Conservation (phyloP, 2,888 invertebrate species). For the Hemithea aestivaria region DNA sequence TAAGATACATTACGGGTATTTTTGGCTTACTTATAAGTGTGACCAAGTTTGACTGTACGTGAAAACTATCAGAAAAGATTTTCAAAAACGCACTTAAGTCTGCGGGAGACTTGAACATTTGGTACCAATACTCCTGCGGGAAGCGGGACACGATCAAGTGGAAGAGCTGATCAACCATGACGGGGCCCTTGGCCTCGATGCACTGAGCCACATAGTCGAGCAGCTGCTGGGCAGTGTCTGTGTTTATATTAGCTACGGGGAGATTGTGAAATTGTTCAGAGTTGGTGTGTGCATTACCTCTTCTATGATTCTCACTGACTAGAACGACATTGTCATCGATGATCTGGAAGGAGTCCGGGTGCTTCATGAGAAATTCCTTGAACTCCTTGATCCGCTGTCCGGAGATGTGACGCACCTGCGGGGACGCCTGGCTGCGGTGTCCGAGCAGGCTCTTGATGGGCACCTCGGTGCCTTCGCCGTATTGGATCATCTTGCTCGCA, state of each 20-base stretch:
- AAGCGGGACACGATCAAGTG: conserved; percentile 88
- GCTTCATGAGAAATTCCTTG: conserved; percentile 91
- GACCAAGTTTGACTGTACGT: conserved; percentile 95
- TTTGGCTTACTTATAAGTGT: conserved; percentile 88
- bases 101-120: conserved; percentile 93
- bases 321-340: conserved; percentile 92
- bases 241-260: conserved; percentile 89
- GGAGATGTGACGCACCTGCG: conserved; percentile 97
- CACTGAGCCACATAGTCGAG: conserved; percentile 90
- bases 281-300: conserved; percentile 83
- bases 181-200: conserved; percentile 89
- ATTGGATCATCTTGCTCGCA: conserved; percentile 95
- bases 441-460: conserved; percentile 97
- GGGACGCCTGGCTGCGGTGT: conserved; percentile 97
- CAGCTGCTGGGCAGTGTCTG: conserved; percentile 89
- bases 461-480: conserved; percentile 97
- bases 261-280: conserved; percentile 83
- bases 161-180: conserved; percentile 92
- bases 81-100: conserved; percentile 94
- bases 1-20: conserved; percentile 80
- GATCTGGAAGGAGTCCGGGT: conserved; percentile 91
- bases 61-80: conserved; percentile 96
- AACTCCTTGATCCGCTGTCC: conserved; percentile 96
- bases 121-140: conserved; percentile 88
- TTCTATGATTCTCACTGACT: conserved; percentile 83